These are phyloP conservation scores for Acestrorhynchus altus DNA, from an alignment of 2,797 vertebrate species.

Conservation along the genomic window DNA sequence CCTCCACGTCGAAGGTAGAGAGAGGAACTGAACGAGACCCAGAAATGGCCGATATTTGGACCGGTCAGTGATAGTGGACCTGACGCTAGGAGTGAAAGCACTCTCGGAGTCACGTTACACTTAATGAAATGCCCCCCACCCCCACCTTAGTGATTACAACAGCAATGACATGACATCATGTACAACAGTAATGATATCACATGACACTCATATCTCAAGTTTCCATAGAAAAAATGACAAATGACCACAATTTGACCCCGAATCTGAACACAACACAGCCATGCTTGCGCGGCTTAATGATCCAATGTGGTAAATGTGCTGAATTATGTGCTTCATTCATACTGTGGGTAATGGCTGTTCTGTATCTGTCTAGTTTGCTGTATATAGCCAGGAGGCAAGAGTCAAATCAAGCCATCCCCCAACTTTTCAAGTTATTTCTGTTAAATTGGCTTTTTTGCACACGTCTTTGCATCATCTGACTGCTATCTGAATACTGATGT, in stretches of 20 bases:
- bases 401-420: constrained; percentile 16
- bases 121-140: too few relatives aligned
- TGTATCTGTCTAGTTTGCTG: constrained; percentile 23
- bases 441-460: not conserved
- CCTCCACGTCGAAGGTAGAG: too few relatives aligned
- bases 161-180: too few relatives aligned
- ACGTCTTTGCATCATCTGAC: constrained; percentile 16
- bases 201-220: not conserved
- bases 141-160: too few relatives aligned
- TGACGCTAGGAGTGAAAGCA: too few relatives aligned
- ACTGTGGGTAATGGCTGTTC: constrained; percentile 29
- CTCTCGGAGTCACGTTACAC: too few relatives aligned
- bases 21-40: too few relatives aligned
- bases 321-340: constrained; percentile 32
- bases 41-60: too few relatives aligned
- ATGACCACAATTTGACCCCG: not conserved
- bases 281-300: constrained; percentile 12
- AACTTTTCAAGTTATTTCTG: not conserved
- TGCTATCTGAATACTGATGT: constrained; percentile 19
- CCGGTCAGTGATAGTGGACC: too few relatives aligned
- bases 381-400: constrained; percentile 35
- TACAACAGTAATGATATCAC: not conserved
- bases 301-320: constrained; percentile 29
- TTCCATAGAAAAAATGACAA: not conserved
- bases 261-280: constrained; percentile 13